Evolutionary conservation across 2,113 vertebrate species (phyloP), one percentile per base, ranked within the genome.

Genomic region (Spheniscus mendiculus): DNA sequence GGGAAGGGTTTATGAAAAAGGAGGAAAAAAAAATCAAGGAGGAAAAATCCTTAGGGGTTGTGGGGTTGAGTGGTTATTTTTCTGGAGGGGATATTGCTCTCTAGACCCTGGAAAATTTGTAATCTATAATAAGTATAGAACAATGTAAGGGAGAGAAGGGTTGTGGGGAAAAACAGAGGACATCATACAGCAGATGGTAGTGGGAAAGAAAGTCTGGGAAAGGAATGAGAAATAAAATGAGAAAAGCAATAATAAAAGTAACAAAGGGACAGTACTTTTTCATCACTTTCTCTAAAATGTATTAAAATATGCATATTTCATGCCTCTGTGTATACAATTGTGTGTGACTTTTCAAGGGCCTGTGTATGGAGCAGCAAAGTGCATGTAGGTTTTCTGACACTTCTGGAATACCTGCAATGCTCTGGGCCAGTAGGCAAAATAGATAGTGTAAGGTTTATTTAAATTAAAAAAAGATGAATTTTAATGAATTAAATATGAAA

Each of bases 401-500:
- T 66, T 79, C 38, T 83, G 80, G 26, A 90, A 81, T 76, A 80
- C 58, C 47, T 80, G 58, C 47, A 90, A 13, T 50, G 26, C 52
- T 79, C 36, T 78, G 40, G 56, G 23, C 61, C 59, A 86, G 44
- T 8, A 61, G 56, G 20, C 62, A 91, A 69, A 92, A 92, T 22
- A 92, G 71, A 23, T 23, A 63, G 26, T 49, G 18, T 72, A 89
- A 85, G n/a, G 36, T 63, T 92, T 82, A 95, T 83, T 89, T 88
- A 81, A 85, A 89, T 89, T 89, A 80, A n/a, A 58, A 82, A 80
- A 89, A 69, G 9, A 89, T 93, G 10, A 91, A 47, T 15, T 86
- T 83, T 81, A 79, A 93, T 95, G 66, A 96, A 96, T 95, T 95
- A 90, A 93, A 91, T 88, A 96, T 93, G 83, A 95, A 93, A 94